Evolutionary conservation across 2,797 vertebrate genomes (phyloP).

Genomic region (Avahi laniger): DNA sequence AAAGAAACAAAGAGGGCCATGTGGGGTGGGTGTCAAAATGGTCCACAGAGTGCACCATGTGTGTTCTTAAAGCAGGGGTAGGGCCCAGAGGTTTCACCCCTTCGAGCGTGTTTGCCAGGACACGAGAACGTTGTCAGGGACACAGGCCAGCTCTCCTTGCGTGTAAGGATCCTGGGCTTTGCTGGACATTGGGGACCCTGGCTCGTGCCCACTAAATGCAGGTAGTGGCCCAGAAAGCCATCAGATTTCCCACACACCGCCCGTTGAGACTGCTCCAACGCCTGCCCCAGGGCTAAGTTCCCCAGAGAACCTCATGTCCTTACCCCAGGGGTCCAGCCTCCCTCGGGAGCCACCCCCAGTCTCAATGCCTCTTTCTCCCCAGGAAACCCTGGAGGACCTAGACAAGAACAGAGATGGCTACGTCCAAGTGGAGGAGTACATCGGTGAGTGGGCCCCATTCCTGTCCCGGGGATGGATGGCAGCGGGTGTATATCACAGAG

Average conservation of each 20-base stretch:
- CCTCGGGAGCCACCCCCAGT: neutral
- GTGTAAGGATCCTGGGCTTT: neutral
- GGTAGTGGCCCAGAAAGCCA: neutral
- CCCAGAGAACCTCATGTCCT: fast-evolving
- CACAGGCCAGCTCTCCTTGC: no score
- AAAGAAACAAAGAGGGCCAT: neutral
- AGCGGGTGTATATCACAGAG: neutral
- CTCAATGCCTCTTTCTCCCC: neutral
- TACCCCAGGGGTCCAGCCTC: neutral
- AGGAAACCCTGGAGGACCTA: slow-evolving; percentile 95
- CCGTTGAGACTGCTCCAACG: neutral
- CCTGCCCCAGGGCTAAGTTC: neutral
- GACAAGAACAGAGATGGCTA: slow-evolving; percentile 92
- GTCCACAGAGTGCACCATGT: neutral
- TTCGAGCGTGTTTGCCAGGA: neutral
- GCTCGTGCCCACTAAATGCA: neutral
- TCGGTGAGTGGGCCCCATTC: slow-evolving; percentile 84
- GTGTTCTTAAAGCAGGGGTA: fast-evolving
- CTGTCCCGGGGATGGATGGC: fast-evolving
- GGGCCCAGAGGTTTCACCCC: neutral
- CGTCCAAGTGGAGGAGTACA: slow-evolving; percentile 90
- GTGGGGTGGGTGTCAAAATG: neutral
- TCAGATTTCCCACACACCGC: neutral
- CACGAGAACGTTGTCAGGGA: neutral
- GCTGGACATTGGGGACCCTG: neutral